Conservation (phyloP, 2,888 invertebrate species). For the Parthenolecanium corni region DNA sequence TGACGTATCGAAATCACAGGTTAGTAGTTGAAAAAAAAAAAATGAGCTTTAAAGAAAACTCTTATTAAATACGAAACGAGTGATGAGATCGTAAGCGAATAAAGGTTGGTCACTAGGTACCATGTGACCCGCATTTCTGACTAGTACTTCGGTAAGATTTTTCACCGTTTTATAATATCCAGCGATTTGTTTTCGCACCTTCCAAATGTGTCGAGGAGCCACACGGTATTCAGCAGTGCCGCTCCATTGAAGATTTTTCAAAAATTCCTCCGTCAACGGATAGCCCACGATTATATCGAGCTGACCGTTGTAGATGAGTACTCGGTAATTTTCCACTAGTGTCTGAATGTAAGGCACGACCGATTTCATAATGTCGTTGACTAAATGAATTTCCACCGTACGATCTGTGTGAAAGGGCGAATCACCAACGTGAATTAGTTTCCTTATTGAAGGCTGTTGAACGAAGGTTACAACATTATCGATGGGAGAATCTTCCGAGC, state of each 20-base stretch:
- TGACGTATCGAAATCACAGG: too few species aligned
- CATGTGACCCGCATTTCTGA: constrained; percentile 72
- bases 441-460: constrained; percentile 30
- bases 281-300: constrained; percentile 84
- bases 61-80: constrained; percentile 51
- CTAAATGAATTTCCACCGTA: constrained; percentile 57
- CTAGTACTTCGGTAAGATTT: constrained; percentile 59
- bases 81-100: constrained; percentile 62
- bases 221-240: constrained; percentile 53
- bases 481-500: constrained; percentile 40
- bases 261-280: constrained; percentile 67
- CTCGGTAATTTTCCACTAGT: constrained; percentile 53
- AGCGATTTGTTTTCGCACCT: constrained; percentile 53
- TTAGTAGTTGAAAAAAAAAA: too few species aligned
- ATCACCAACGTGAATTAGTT: constrained; percentile 74
- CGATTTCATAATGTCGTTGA: constrained; percentile 68
- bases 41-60: constrained; percentile 38
- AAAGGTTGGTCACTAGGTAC: constrained; percentile 67
- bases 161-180: constrained; percentile 63
- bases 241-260: constrained; percentile 57
- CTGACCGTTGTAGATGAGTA: constrained; percentile 80
- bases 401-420: constrained; percentile 53
- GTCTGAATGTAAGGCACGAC: constrained; percentile 61
- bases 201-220: constrained; percentile 57
- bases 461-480: constrained; percentile 33